Conservation (phyloP, 2,888 invertebrate species). For the Plagodis pulveraria region DNA sequence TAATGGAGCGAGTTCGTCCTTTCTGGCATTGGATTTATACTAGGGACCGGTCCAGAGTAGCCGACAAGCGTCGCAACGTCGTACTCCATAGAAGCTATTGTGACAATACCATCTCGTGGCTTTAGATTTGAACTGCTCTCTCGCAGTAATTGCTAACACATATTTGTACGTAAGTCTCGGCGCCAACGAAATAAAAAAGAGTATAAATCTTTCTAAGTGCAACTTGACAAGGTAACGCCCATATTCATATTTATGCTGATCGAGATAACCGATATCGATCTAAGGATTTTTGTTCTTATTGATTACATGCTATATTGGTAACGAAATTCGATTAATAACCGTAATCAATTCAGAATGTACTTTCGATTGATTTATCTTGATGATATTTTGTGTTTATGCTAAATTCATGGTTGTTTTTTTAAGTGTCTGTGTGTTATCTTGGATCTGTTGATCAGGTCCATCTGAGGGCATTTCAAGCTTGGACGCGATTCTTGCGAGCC, state of each 20-base stretch:
- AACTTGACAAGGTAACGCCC: conserved; percentile 68
- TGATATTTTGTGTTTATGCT: conserved; percentile 37
- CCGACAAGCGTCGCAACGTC: conserved; percentile 62
- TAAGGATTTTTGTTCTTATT: conserved; percentile 46
- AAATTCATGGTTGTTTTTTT: conserved; percentile 40
- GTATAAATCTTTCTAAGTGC: conserved; percentile 63
- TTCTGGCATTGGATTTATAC: conserved; percentile 76
- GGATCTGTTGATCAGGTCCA: conserved; percentile 53
- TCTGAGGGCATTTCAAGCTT: conserved; percentile 53
- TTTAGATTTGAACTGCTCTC: conserved; percentile 22
- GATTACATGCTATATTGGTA: conserved; percentile 45
- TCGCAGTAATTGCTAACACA: conserved; percentile 58
- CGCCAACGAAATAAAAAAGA: conserved; percentile 45
- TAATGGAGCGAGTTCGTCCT: conserved; percentile 78
- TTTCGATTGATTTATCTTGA: conserved; percentile 39
- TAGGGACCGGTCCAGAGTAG: conserved; percentile 50
- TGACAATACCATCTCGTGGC: conserved; percentile 66
- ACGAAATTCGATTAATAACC: conserved; percentile 50
- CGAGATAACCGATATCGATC: conserved; percentile 45
- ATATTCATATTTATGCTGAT: conserved; percentile 75
- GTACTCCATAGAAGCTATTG: conserved; percentile 65
- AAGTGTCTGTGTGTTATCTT: conserved; percentile 48
- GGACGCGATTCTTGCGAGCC: conserved; percentile 56
- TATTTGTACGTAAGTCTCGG: conserved; percentile 41
- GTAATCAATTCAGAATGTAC: conserved; percentile 42